Evolutionary conservation across 2,113 vertebrate species (phyloP).

Genomic region (Butastur rufipennis): DNA sequence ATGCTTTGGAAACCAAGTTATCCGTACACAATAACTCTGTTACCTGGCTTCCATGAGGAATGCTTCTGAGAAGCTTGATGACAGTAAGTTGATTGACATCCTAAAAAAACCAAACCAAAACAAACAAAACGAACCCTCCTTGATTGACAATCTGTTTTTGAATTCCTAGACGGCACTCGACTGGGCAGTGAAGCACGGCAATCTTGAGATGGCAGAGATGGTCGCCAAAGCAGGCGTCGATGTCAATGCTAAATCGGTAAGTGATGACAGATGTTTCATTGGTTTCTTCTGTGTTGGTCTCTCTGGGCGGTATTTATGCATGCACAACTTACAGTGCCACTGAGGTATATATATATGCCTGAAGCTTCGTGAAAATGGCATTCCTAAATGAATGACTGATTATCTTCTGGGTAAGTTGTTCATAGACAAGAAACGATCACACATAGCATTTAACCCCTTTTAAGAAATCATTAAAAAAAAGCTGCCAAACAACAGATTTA

Average conservation of each 20-base stretch:
- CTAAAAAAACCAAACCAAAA: not conserved
- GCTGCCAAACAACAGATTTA: not conserved
- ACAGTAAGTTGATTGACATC: conserved; percentile 59
- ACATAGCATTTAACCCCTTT: not conserved
- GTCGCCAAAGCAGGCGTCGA: conserved; percentile 75
- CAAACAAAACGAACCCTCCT: conserved; percentile 7
- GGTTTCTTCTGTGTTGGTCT: conserved; percentile 56
- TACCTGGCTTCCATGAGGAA: conserved; percentile 8
- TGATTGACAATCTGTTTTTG: conserved; percentile 64
- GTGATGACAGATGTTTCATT: conserved; percentile 74
- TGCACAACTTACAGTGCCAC: conserved; percentile 24
- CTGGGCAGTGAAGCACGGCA: conserved; percentile 70
- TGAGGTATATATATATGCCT: not conserved
- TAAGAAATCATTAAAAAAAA: not conserved
- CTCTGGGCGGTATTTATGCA: conserved; percentile 69
- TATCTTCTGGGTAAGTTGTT: conserved; percentile 9
- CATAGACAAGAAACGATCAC: not conserved
- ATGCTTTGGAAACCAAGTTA: conserved; percentile 26
- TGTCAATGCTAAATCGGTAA: conserved; percentile 81
- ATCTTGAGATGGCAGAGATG: conserved; percentile 72
- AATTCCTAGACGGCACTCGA: conserved; percentile 76
- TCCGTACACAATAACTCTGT: conserved; percentile 2
- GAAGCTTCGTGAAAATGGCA: not conserved
- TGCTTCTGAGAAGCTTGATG: conserved; percentile 48
- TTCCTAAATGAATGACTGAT: conserved; percentile 23